These are phyloP conservation scores for Hypomesus transpacificus DNA, from an alignment of 2,113 vertebrate genomes.

Conservation along the genomic window DNA sequence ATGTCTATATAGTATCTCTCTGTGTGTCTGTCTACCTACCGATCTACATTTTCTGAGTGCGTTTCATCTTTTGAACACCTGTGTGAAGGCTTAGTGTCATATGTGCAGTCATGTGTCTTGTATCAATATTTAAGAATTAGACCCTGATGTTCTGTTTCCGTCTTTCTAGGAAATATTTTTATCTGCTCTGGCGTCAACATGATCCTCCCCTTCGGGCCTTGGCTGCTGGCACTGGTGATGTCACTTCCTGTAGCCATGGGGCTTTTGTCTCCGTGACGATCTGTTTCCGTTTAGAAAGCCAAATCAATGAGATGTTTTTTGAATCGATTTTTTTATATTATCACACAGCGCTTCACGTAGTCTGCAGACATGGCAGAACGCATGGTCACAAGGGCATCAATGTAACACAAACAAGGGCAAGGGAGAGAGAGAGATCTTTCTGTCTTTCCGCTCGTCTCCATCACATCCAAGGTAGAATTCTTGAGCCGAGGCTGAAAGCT, in stretches of 20 bases:
- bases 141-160: constrained; percentile 19
- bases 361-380: too few relatives aligned
- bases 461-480: too few relatives aligned
- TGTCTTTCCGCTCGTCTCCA: too few relatives aligned
- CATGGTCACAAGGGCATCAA: neutral
- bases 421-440: too few relatives aligned
- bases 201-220: constrained; percentile 54
- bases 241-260: constrained; percentile 66
- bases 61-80: too few relatives aligned
- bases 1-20: neutral
- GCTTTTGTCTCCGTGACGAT: constrained; percentile 59
- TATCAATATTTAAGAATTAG: neutral
- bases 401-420: neutral
- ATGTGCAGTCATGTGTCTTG: neutral
- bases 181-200: constrained; percentile 71
- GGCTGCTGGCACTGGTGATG: constrained; percentile 60
- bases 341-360: neutral
- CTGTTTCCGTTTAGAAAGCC: neutral
- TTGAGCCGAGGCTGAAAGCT: too few relatives aligned
- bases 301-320: neutral
- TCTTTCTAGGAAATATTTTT: constrained; percentile 67
- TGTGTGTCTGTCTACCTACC: too few relatives aligned
- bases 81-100: neutral
- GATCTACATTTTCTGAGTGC: neutral
- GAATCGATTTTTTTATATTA: constrained; percentile 9